Conservation (phyloP, 2,113 vertebrate species). For the Bambusicola thoracicus region DNA sequence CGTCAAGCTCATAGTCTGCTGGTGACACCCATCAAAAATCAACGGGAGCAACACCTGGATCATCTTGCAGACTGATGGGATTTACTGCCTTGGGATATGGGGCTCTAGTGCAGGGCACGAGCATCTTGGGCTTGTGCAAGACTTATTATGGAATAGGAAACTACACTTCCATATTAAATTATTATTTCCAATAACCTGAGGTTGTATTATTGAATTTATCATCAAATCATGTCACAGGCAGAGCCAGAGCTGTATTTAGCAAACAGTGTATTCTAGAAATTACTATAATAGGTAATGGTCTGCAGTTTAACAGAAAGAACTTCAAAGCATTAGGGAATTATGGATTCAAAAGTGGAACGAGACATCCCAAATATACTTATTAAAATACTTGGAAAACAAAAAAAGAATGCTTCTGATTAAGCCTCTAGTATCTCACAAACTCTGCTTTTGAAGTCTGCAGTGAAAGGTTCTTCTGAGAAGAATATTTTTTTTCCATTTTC, state of each 20-base stretch:
- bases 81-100: background rate
- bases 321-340: background rate
- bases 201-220: background rate
- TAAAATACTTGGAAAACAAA: background rate
- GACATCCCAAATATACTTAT: background rate
- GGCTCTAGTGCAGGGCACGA: background rate
- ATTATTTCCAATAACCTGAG: background rate
- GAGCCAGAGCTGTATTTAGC: background rate
- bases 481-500: background rate
- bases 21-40: background rate
- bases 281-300: background rate
- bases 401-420: background rate
- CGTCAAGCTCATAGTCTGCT: background rate
- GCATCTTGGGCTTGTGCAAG: background rate
- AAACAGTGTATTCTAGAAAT: background rate
- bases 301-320: background rate
- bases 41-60: background rate
- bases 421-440: background rate
- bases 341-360: background rate
- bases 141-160: background rate
- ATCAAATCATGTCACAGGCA: background rate
- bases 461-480: background rate
- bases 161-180: background rate
- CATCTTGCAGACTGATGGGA: background rate
- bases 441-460: background rate